These are phyloP conservation scores for Protonemura montana DNA, from an alignment of 2,888 invertebrate genomes.

Conservation along the genomic window DNA sequence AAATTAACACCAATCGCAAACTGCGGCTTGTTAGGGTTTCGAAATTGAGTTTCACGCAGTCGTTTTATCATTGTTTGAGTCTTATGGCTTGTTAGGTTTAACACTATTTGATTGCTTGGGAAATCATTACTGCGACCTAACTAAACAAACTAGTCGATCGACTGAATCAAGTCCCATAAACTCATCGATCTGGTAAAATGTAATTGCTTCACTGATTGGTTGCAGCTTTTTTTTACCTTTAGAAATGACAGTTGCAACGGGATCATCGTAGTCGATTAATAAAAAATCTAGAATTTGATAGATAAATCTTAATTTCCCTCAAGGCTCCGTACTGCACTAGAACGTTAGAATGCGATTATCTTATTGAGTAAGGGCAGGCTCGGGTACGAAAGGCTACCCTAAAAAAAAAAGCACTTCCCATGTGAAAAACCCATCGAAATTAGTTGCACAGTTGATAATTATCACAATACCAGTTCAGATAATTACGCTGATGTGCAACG, in stretches of 20 bases:
- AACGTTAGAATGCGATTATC: not conserved
- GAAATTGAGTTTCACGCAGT: too few species aligned
- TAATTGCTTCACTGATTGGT: too few species aligned
- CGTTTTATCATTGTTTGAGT: too few species aligned
- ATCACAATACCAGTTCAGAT: not conserved
- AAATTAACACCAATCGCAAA: not conserved
- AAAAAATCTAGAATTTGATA: not conserved
- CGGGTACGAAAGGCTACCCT: not conserved
- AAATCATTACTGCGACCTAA: too few species aligned
- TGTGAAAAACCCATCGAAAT: not conserved
- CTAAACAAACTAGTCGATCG: too few species aligned
- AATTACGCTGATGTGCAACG: not conserved
- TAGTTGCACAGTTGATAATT: not conserved
- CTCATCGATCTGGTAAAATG: too few species aligned
- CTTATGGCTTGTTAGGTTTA: too few species aligned
- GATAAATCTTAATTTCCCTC: too few species aligned
- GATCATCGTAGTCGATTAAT: not conserved
- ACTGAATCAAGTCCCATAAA: too few species aligned
- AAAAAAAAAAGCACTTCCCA: not conserved
- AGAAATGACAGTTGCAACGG: too few species aligned
- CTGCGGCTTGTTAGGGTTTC: not conserved
- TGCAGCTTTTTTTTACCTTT: too few species aligned
- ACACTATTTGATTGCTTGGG: too few species aligned
- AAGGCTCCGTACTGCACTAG: not conserved
- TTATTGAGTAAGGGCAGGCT: not conserved